Conservation (phyloP, 2,113 vertebrate species). For the Scolopax mira region DNA sequence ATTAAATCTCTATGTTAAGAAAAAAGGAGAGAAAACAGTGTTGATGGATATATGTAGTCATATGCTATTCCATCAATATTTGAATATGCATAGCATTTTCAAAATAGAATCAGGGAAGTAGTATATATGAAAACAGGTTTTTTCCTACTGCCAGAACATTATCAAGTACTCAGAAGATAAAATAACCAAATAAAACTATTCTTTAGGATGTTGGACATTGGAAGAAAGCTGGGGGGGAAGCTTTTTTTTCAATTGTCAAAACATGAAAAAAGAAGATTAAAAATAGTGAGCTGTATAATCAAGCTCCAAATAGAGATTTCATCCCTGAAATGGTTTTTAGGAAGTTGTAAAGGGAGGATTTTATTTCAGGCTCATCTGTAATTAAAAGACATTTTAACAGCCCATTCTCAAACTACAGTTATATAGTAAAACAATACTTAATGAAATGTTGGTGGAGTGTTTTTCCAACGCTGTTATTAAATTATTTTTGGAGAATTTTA, state of each 20-base stretch:
- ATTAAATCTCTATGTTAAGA: background rate
- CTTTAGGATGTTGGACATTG: background rate
- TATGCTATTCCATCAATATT: background rate
- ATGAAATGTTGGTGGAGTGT: background rate
- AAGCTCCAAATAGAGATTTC: background rate
- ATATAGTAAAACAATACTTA: background rate
- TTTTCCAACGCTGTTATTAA: background rate
- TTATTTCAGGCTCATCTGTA: background rate
- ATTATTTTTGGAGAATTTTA: constrained; percentile 8
- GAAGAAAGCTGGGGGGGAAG: background rate
- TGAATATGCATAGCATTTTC: background rate
- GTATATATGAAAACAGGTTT: background rate
- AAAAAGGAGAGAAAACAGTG: background rate
- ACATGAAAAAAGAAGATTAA: background rate
- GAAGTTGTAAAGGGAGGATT: background rate
- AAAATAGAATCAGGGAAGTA: background rate
- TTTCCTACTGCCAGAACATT: background rate
- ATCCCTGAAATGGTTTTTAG: background rate
- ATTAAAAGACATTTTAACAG: background rate
- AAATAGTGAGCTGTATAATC: background rate
- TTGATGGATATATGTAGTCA: background rate
- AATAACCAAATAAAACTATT: background rate
- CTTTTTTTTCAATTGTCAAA: background rate
- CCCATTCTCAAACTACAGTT: background rate
- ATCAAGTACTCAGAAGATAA: background rate